Base-by-base conservation (phyloP, 2,113 vertebrate species). In the Rostratula benghalensis region DNA sequence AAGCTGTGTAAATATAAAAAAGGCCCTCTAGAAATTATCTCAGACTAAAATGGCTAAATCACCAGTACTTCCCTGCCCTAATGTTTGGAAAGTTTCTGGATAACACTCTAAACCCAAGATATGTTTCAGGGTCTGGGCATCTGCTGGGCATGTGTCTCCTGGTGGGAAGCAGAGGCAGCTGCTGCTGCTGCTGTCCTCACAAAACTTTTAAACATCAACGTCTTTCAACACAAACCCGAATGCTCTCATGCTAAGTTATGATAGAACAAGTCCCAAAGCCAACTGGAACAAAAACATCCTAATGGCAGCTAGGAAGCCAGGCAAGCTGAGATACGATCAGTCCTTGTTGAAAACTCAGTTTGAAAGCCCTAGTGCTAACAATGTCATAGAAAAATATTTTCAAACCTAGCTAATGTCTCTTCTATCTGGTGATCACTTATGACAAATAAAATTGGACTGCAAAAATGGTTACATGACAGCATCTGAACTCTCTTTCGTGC, bases 331-430 rank as follows among this genome's bases (percentile, higher is more conserved):
- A 93, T 93, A 89, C 0, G 5, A 94, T 93, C 94, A 93, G 65
- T 10, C 48, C 21, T 73, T 86, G 70, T 27, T 90, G 76, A 92
- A 90, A 96, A 75, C 28, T 87, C 46, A 24, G 31, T 83, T 93
- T 94, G 89, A 89, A 95, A 90, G n/a, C 57, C 24, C 46, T 75
- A 35, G 21, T 60, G 22, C 43, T 88, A 77, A 87, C 31, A 48
- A 22, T 60, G 86, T 90, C 68, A 90, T 78, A 87, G 83, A 88
- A 89, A 95, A 93, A 95, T 94, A 81, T 92, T 93, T 96, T 95
- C 51, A 95, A 93, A 68, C 48, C 43, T 83, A 96, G 88, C 35
- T 94, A 96, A 93, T 35, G 79, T 95, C 94, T 93, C 43, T 92
- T 90, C 90, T 92, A 31, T 87, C 41, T 94, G 1, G 5, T 83